phyloP scores from a whole-genome alignment of 2,797 vertebrate genomes.

The Rhinichthys osculus region DNA sequence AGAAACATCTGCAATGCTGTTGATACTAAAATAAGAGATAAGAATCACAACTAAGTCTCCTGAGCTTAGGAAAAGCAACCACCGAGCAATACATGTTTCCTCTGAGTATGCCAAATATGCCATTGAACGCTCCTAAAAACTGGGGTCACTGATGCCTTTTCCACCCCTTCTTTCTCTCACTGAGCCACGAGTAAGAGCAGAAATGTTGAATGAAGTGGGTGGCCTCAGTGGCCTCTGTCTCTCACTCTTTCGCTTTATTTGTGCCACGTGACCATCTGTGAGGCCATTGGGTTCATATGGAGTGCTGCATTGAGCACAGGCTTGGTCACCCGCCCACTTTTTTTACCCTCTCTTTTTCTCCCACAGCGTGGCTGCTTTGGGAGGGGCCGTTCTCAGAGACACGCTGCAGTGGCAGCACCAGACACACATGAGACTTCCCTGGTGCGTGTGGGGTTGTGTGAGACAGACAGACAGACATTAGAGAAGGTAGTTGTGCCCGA shows the following conservation, averaged over 20 bases:
- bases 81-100: too few relatives aligned
- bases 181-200: conserved; percentile 21
- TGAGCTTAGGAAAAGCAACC: too few relatives aligned
- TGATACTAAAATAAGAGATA: too few relatives aligned
- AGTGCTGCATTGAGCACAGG: conserved; percentile 56
- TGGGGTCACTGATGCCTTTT: neutral
- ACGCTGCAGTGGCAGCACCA: conserved; percentile 35
- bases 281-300: conserved; percentile 59
- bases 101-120: neutral
- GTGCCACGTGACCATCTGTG: conserved; percentile 53
- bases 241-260: conserved; percentile 25
- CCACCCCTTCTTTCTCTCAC: neutral
- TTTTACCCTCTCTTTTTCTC: conserved; percentile 28
- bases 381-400: conserved; percentile 45
- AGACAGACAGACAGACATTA: conserved; percentile 14
- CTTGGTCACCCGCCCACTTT: conserved; percentile 46
- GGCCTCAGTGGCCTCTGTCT: conserved; percentile 31
- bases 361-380: conserved; percentile 47
- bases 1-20: too few relatives aligned
- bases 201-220: conserved; percentile 51
- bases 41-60: too few relatives aligned
- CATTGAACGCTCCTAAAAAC: neutral
- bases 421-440: conserved; percentile 27
- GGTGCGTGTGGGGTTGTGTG: conserved; percentile 34
- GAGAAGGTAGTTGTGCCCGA: neutral